phyloP scores from a whole-genome alignment of 2,113 vertebrate species.

The Sus scrofa region T2T-Sscrofa CM000813.6:100022001-100022500 shows the following conservation, averaged over 20 bases:
- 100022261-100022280: neutral
- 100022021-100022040: neutral
- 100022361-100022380: neutral
- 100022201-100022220: slow-evolving; percentile 14
- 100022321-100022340: neutral
- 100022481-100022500: neutral
- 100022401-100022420: neutral
- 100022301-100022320: neutral
- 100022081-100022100: neutral
- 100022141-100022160: slow-evolving; percentile 36
- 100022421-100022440: neutral
- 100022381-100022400: neutral
- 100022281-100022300: neutral
- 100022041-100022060: neutral
- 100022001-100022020: neutral
- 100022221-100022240: slow-evolving; percentile 1
- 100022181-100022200: neutral
- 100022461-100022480: neutral
- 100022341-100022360: neutral
- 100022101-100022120: neutral
- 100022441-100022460: neutral
- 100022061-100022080: neutral
- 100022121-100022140: slow-evolving; percentile 28
- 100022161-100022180: slow-evolving; percentile 13
- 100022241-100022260: neutral